Evolutionary conservation across 53 echinoderm and acorn worm genomes (phyloP).

Genomic region (Stichopus horrens): DNA sequence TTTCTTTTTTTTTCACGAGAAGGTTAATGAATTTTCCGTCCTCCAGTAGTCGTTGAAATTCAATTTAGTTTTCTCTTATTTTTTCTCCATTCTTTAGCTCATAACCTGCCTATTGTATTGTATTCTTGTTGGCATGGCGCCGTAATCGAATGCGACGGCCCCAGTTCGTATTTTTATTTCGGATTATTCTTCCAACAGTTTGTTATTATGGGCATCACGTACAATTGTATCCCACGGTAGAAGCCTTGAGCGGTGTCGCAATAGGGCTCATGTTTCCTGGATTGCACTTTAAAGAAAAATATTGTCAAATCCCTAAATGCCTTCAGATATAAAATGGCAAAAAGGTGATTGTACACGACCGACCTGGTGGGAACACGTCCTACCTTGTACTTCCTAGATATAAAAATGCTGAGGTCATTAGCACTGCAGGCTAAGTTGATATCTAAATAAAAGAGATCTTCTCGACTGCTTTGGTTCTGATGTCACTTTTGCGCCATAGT

Average conservation of each 20-base stretch:
- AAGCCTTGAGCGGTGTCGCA: background rate
- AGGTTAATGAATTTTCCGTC: conserved; percentile 32
- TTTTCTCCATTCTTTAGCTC: too few species aligned
- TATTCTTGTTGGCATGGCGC: background rate
- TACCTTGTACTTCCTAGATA: background rate
- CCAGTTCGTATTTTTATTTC: conserved; percentile 31
- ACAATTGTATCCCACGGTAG: conserved; percentile 13
- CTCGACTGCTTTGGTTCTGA: too few species aligned
- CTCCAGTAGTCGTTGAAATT: background rate
- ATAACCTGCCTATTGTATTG: background rate
- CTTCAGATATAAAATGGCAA: background rate
- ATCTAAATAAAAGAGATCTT: too few species aligned
- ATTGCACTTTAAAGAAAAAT: background rate
- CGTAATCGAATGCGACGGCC: background rate
- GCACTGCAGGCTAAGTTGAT: background rate
- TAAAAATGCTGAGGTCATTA: background rate
- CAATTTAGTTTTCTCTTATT: background rate
- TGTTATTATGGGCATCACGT: conserved; percentile 38
- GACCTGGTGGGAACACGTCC: background rate
- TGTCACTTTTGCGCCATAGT: too few species aligned
- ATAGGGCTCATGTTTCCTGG: conserved; percentile 1
- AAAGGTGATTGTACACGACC: conserved; percentile 1
- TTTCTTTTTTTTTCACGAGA: background rate
- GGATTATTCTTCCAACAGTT: conserved; percentile 7
- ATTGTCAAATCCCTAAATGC: background rate